Evolutionary conservation across 2,888 invertebrate species (phyloP).

Genomic region (Meiosimyza decipiens): DNA sequence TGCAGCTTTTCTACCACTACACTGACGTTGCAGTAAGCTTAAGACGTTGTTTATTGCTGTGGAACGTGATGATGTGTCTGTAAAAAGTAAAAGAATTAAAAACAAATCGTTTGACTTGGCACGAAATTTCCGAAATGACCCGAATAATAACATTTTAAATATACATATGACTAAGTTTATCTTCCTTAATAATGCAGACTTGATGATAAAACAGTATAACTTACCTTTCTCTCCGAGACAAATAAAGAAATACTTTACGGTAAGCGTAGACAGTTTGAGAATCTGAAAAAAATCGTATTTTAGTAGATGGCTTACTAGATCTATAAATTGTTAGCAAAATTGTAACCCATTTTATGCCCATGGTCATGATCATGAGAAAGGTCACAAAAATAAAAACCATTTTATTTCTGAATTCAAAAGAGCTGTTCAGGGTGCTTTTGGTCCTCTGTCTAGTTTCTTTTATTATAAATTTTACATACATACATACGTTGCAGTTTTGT

Average conservation of each 20-base stretch:
- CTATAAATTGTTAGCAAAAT: background rate
- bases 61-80: constrained; percentile 74
- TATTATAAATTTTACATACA: too few species aligned
- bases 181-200: too few species aligned
- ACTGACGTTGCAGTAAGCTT: constrained; percentile 74
- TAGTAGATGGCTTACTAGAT: background rate
- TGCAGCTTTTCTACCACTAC: constrained; percentile 73
- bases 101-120: too few species aligned
- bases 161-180: too few species aligned
- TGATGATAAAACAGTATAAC: constrained; percentile 24
- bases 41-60: constrained; percentile 75
- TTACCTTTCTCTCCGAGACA: constrained; percentile 77
- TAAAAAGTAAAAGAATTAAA: constrained; percentile 1
- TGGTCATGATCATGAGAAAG: too few species aligned
- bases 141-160: too few species aligned
- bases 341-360: background rate
- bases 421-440: too few species aligned
- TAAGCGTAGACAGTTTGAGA: constrained; percentile 76
- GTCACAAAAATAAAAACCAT: too few species aligned
- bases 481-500: constrained; percentile 37
- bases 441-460: constrained; percentile 15
- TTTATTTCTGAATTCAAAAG: too few species aligned
- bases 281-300: constrained; percentile 45
- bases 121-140: too few species aligned
- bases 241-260: constrained; percentile 81